Base-by-base conservation (phyloP, 2,797 vertebrate genomes). In the Echeneis naucrates region DNA sequence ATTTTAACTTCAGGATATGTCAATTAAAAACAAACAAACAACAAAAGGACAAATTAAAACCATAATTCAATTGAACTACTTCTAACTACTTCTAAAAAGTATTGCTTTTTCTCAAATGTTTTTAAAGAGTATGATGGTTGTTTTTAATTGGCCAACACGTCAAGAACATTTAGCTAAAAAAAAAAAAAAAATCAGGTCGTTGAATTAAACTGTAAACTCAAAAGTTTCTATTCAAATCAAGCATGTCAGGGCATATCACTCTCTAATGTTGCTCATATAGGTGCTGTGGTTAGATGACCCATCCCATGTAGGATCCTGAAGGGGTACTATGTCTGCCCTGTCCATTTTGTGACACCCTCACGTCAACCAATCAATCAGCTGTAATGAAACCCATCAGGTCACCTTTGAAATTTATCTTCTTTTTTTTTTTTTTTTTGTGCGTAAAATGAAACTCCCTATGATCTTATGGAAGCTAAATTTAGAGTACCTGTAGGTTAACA, bases 341-440 rank as follows among this genome's bases (percentile, higher is more conserved):
- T 90, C 85, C 84, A 89, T 90, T 91, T 86, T 53, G 84, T 92
- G 92, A 93, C 92, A 92, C 90, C 89, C 85, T 92, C 91, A 91
- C 86, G 85, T 82, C 80, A 88, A 87, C 89, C 84, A 91, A 94
- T 94, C 93, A 95, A 92, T 93, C 91, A 92, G 84, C 88, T 94
- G 93, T 93, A 94, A 94, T 91, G 90, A 92, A 94, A 94, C 83
- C 92, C 92, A 91, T 89, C 88, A 90, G 93, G 93, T 94, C 93
- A 94, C 93, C 93, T 95, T 93, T 93, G 90, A 88, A 92, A 92
- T 91, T 90, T 90, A 89, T 90, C 73, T 84, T 90, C n/a, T 89
- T 92, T n/a, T n/a, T n/a, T 30, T 30, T 30, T 30, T 89, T 88
- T 92, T 92, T 87, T 82, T 82, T 90, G 75, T 72, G 80, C 62